Percentiles rank a stretch among this genome's conserved stretches.
phyloP scores from a whole-genome alignment of 2,888 invertebrate genomes.

The Thymelicus lineola region DNA sequence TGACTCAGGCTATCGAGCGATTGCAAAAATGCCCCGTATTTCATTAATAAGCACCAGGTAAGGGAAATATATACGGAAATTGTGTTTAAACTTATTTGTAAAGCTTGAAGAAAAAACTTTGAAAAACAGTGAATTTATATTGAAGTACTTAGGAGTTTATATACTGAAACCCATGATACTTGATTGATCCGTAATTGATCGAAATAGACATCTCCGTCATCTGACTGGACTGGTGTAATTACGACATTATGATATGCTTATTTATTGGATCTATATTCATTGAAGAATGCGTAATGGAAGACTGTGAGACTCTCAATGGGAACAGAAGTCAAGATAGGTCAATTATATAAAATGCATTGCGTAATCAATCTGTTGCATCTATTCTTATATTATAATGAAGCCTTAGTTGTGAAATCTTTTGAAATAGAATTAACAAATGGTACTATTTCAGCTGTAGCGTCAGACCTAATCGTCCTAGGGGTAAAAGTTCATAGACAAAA shows the following conservation, averaged over 20 bases:
- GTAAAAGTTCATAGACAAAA: background rate
- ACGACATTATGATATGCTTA: background rate
- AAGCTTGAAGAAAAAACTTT: too few species aligned
- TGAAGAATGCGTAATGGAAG: constrained; percentile 26
- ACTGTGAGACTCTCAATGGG: background rate
- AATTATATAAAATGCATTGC: constrained; percentile 1
- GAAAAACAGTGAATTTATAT: too few species aligned
- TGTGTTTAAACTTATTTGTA: too few species aligned
- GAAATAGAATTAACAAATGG: too few species aligned
- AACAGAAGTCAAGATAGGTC: constrained; percentile 9
- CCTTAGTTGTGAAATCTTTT: too few species aligned
- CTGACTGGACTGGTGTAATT: background rate
- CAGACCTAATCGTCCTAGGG: too few species aligned
- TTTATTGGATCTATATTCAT: constrained; percentile 5
- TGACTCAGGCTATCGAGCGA: constrained; percentile 21
- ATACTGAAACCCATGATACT: too few species aligned
- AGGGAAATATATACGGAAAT: constrained; percentile 8
- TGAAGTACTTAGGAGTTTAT: too few species aligned
- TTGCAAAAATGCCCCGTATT: constrained; percentile 17
- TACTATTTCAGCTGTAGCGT: too few species aligned
- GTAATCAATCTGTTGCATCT: background rate
- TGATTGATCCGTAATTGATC: too few species aligned
- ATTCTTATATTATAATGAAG: background rate
- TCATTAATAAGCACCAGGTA: constrained; percentile 13
- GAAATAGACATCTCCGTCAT: background rate